Conservation (phyloP, 2,888 invertebrate species). For the Apamea epomidion region DNA sequence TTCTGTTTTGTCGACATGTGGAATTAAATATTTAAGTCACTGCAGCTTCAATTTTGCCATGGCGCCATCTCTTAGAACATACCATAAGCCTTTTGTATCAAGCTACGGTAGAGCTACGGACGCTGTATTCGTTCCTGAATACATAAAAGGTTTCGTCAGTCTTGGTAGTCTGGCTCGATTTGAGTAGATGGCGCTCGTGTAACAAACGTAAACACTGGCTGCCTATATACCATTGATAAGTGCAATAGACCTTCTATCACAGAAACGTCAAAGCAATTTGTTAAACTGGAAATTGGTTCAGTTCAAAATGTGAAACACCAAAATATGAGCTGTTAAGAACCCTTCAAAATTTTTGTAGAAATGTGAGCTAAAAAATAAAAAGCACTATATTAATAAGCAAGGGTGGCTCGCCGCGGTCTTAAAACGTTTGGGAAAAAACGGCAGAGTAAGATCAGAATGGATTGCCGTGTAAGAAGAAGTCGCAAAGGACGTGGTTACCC, state of each 20-base stretch:
- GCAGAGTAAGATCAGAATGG: constrained; percentile 72
- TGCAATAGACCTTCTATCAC: not conserved
- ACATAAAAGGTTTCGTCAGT: constrained; percentile 11
- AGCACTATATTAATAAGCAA: not conserved
- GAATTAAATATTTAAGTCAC: not conserved
- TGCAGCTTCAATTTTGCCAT: not conserved
- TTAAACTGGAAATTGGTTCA: constrained; percentile 5
- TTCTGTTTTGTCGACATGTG: not conserved
- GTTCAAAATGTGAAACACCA: constrained; percentile 17
- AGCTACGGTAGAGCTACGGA: not conserved
- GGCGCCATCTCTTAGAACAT: constrained; percentile 41
- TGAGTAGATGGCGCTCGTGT: constrained; percentile 51
- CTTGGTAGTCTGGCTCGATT: constrained; percentile 21
- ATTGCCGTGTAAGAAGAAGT: constrained; percentile 73
- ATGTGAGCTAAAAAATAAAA: constrained; percentile 39
- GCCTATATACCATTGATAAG: not conserved
- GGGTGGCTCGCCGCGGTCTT: constrained; percentile 37
- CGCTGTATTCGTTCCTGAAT: not conserved
- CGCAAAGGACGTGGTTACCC: constrained; percentile 73
- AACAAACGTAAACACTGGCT: constrained; percentile 44
- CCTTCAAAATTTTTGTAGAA: constrained; percentile 30
- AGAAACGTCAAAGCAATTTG: not conserved
- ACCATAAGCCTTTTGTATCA: not conserved
- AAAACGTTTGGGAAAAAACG: constrained; percentile 15
- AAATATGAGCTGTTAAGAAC: constrained; percentile 15